Evolutionary conservation across 2,113 vertebrate genomes (phyloP).

Genomic region (Stictonetta naevosa): DNA sequence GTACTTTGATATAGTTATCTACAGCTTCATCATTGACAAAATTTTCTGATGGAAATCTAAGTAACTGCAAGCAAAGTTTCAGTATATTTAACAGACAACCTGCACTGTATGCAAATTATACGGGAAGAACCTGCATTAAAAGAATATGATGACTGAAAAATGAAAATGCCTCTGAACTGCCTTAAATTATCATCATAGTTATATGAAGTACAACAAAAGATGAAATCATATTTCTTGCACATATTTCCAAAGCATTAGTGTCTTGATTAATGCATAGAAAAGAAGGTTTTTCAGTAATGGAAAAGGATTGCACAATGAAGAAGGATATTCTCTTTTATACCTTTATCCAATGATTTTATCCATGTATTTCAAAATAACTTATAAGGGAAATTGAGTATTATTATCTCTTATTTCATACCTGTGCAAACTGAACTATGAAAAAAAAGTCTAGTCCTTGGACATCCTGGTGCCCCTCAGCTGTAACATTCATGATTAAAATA

Average conservation of each 20-base stretch:
- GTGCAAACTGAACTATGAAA: background rate
- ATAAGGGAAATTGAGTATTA: background rate
- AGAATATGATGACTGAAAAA: background rate
- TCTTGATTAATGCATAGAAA: background rate
- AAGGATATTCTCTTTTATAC: background rate
- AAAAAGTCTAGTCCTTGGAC: background rate
- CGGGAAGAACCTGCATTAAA: background rate
- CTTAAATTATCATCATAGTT: background rate
- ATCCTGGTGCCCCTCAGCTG: background rate
- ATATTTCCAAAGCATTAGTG: background rate
- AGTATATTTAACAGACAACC: background rate
- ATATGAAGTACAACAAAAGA: slow-evolving; percentile 7
- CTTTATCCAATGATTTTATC: background rate
- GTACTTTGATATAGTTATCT: background rate
- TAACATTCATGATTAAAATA: background rate
- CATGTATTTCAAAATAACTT: background rate
- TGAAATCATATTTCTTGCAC: background rate
- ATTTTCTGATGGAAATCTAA: background rate
- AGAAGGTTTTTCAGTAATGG: background rate
- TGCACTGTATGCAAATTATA: background rate
- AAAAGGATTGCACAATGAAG: background rate
- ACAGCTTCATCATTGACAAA: background rate
- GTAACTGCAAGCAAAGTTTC: background rate
- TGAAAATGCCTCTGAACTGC: background rate
- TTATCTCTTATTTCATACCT: background rate